These are phyloP conservation scores for Medauroidea extradentata DNA, from an alignment of 1,140 invertebrate species.

Conservation along the genomic window DNA sequence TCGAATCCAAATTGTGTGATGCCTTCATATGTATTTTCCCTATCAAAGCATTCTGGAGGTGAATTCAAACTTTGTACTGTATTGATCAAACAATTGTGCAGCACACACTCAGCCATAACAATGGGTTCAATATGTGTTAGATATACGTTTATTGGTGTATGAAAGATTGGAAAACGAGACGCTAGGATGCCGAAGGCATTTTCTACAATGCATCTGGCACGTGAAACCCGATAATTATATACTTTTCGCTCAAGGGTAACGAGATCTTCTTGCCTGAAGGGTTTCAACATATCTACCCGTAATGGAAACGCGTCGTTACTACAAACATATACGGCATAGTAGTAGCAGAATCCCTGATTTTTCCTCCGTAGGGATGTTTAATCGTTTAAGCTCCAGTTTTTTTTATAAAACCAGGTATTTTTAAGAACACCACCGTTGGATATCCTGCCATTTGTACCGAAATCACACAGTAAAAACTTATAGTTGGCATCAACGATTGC, in stretches of 20 bases:
- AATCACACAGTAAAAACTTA: constrained; percentile 35
- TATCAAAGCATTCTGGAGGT: constrained; percentile 26
- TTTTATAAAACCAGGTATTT: constrained; percentile 24
- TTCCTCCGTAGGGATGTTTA: constrained; percentile 17
- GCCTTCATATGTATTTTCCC: constrained; percentile 24
- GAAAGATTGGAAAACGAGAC: constrained; percentile 17
- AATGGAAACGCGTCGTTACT: constrained; percentile 41
- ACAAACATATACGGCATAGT: constrained; percentile 34
- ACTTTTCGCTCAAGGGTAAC: constrained; percentile 23
- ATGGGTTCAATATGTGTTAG: constrained; percentile 17
- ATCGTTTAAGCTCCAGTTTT: no score
- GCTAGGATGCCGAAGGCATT: constrained; percentile 46
- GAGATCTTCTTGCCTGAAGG: constrained; percentile 19
- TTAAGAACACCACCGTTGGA: constrained; percentile 35
- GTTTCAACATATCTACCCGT: constrained; percentile 34
- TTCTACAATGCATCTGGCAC: constrained; percentile 38
- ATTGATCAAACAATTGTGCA: constrained; percentile 11
- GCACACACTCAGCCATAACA: constrained; percentile 17
- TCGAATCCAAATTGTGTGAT: constrained; percentile 15
- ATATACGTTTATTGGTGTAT: constrained; percentile 18
- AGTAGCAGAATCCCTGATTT: constrained; percentile 1
- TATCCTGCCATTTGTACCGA: constrained; percentile 36
- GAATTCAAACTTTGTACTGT: constrained; percentile 15
- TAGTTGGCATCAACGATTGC: constrained; percentile 38
- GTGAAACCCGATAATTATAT: constrained; percentile 45